Conservation (phyloP, 2,888 invertebrate genomes). For the Drosophila suboccidentalis region DNA sequence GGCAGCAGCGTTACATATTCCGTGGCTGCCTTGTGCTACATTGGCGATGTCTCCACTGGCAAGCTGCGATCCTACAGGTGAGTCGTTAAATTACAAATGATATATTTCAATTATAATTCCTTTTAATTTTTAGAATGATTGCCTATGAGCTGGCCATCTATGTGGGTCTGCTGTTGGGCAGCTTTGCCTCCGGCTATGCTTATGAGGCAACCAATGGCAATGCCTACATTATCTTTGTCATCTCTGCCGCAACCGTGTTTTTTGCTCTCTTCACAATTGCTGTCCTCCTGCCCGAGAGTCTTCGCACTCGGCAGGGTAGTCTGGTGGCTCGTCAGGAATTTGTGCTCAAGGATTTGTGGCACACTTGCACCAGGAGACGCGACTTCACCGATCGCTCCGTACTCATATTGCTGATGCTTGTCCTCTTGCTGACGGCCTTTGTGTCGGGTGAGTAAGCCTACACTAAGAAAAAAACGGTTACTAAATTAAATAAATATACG, state of each 20-base stretch:
- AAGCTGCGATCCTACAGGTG: conserved; percentile 88
- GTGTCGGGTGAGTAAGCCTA: conserved; percentile 63
- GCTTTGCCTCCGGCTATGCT: conserved; percentile 87
- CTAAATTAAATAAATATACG: too few relatives aligned
- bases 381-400: conserved; percentile 71
- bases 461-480: background rate
- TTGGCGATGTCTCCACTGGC: conserved; percentile 88
- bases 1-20: conserved; percentile 88
- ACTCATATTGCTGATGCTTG: conserved; percentile 71
- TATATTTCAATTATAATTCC: background rate
- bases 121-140: conserved; percentile 87
- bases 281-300: conserved; percentile 80
- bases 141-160: conserved; percentile 87
- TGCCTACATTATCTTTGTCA: conserved; percentile 73
- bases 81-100: background rate
- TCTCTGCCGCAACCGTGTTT: conserved; percentile 68
- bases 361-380: conserved; percentile 71
- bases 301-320: conserved; percentile 25
- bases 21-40: conserved; percentile 88
- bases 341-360: conserved; percentile 70
- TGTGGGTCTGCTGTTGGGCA: conserved; percentile 88
- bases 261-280: conserved; percentile 67
- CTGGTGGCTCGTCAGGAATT: conserved; percentile 1
- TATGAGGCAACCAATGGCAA: conserved; percentile 84
- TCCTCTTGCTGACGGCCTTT: conserved; percentile 75